These are phyloP conservation scores for Acipenser ruthenus DNA, from an alignment of 2,797 vertebrate genomes.

Conservation along the genomic window DNA sequence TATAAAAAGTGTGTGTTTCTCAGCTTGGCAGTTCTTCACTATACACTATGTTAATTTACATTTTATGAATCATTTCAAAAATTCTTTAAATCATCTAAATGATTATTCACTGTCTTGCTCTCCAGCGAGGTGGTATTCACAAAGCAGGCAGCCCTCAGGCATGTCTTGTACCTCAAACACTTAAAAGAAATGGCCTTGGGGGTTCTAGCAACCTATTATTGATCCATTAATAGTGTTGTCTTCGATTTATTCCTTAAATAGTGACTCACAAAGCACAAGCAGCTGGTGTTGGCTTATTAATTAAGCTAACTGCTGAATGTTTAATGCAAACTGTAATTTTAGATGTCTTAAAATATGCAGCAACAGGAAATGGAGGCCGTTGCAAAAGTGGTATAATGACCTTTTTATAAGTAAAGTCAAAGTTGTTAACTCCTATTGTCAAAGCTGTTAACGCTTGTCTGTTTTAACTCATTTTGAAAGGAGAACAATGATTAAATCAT, in stretches of 20 bases:
- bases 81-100: not conserved
- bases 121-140: not conserved
- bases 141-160: not conserved
- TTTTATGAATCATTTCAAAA: not conserved
- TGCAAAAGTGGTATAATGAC: too few relatives aligned
- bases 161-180: not conserved
- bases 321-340: not conserved
- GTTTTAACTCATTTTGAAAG: too few relatives aligned
- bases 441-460: too few relatives aligned
- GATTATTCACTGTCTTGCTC: not conserved
- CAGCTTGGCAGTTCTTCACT: too few relatives aligned
- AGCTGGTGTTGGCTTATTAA: not conserved
- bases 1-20: not conserved
- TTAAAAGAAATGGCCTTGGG: not conserved
- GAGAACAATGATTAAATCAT: too few relatives aligned
- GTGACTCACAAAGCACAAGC: not conserved
- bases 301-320: not conserved
- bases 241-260: not conserved
- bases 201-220: not conserved
- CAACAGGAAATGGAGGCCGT: not conserved
- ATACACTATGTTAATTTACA: not conserved
- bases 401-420: too few relatives aligned
- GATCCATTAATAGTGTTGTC: not conserved
- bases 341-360: not conserved
- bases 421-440: too few relatives aligned